Conservation (phyloP, 2,113 vertebrate genomes). For the Hippoglossus stenolepis region DNA sequence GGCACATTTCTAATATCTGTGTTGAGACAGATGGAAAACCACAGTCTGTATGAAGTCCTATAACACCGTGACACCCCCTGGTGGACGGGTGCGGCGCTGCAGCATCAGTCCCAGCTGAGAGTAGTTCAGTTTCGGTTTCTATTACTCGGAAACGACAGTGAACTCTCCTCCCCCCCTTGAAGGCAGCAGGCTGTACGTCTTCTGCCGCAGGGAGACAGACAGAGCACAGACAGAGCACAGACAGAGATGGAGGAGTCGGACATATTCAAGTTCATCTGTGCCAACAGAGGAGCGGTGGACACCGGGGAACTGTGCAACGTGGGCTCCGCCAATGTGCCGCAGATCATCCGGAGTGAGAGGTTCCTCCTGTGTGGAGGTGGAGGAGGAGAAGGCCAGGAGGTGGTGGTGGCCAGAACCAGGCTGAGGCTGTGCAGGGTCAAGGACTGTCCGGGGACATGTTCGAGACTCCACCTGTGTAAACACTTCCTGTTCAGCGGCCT, state of each 20-base stretch:
- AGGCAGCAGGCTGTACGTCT: background rate
- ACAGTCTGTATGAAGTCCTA: background rate
- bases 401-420: constrained; percentile 69
- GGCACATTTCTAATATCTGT: no score
- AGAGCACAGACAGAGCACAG: background rate
- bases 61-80: background rate
- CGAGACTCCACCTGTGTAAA: constrained; percentile 76
- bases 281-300: constrained; percentile 43
- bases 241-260: constrained; percentile 31
- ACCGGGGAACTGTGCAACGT: constrained; percentile 29
- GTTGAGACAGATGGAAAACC: no score
- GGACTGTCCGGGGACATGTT: constrained; percentile 62
- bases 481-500: constrained; percentile 56
- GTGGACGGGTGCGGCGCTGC: constrained; percentile 7
- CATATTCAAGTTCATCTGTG: constrained; percentile 59
- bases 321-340: fast-evolving
- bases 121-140: constrained; percentile 79
- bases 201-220: background rate
- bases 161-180: fast-evolving
- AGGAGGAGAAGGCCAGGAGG: constrained; percentile 26
- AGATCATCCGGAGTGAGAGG: constrained; percentile 15
- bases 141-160: background rate
- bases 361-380: background rate
- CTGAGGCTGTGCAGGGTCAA: constrained; percentile 63
- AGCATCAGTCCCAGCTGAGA: fast-evolving